Percentiles rank a stretch among this genome's conserved stretches.
Conservation (phyloP, 2,113 vertebrate species). For the Psittacula cyanocephala region DNA sequence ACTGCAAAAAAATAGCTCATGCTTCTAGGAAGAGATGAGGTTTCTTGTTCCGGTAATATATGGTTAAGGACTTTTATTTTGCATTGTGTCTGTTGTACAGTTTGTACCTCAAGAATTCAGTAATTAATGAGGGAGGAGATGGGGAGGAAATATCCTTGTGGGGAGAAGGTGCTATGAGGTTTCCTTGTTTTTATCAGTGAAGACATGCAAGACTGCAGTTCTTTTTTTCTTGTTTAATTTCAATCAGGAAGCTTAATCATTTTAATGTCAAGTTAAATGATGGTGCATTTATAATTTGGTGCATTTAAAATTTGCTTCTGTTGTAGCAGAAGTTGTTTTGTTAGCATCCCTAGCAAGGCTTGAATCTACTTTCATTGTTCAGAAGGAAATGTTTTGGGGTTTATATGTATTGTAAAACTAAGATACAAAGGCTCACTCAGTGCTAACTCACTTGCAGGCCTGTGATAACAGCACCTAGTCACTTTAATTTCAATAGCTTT, state of each 20-base stretch:
- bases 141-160: neutral
- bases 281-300: neutral
- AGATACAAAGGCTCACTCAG: neutral
- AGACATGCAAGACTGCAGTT: neutral
- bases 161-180: neutral
- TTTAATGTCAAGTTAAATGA: neutral
- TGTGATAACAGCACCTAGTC: slow-evolving; percentile 6
- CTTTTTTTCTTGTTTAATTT: slow-evolving; percentile 22
- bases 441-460: neutral
- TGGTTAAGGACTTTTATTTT: neutral
- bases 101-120: neutral
- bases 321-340: neutral
- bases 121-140: neutral
- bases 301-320: neutral
- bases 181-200: slow-evolving; percentile 8
- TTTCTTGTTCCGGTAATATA: neutral
- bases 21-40: neutral
- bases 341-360: neutral
- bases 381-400: neutral
- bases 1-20: neutral
- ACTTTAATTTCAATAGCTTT: slow-evolving; percentile 56
- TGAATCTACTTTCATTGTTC: neutral
- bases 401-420: neutral
- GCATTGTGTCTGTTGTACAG: neutral
- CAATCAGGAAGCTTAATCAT: neutral